Base-by-base conservation (phyloP, 2,113 vertebrate species). In the Nyctibius bracteatus region DNA sequence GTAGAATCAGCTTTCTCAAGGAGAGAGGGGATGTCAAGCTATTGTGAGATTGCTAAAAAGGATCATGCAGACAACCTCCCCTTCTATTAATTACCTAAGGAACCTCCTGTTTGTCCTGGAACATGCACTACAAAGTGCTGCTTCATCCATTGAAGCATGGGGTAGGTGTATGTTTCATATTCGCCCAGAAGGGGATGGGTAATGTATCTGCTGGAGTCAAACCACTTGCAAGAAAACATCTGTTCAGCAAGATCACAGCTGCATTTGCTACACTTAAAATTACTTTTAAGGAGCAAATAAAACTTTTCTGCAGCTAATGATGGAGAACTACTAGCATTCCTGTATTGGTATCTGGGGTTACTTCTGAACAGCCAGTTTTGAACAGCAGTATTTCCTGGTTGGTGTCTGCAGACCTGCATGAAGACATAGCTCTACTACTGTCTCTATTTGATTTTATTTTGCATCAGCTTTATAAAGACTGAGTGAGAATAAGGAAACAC, bases 101-200 rank as follows among this genome's bases (percentile, higher is more conserved):
- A 87, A 65, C n/a, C 23, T 61, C 33, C 35, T 54, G 27, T 58
- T 72, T 70, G 43, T 59, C 33, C 47, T 67, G 47, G 41, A 81
- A 57, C 7, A 4, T 2, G 28, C 1, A 5, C 17, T 19, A 11
- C 4, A 10, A 57, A 27, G 24, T 52, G 33, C 6, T 49, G 4
- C 18, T 59, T 57, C 9, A 21, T 30, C 37, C 70, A 8, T 51
- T 68, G 41, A 81, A 90, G 28, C 21, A 13, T 14, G 31, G 33
- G 11, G 5, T 78, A 49, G 23, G 10, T 37, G 7, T 6, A 71
- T 59, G 58, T 44, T 35, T 54, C 43, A 5, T 12, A 14, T 8
- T 68, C 19, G 7, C n/a, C 21, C 3, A 18, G 12, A 33, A 33
- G 30, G 11, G 24, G 16, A 44, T 62, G 33, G 41, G 58, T 66